phyloP scores from a whole-genome alignment of 2,888 invertebrate species.

The Drosophila anceps region DNA sequence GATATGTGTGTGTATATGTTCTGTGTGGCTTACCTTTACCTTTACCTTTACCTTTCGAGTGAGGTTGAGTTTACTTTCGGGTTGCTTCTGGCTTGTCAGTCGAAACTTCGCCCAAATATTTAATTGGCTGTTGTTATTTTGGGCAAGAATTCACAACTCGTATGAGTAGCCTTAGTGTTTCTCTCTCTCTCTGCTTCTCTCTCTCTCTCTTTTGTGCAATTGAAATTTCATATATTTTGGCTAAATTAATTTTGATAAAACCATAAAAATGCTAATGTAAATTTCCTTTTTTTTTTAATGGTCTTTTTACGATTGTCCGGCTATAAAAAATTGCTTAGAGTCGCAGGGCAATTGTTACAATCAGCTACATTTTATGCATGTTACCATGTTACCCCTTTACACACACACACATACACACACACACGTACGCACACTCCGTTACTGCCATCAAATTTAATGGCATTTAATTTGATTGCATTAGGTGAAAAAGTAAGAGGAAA shows the following conservation, averaged over 20 bases:
- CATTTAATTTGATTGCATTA: constrained; percentile 76
- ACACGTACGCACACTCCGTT: neutral
- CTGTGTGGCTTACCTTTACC: constrained; percentile 31
- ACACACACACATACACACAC: constrained; percentile 16
- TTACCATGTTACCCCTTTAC: constrained; percentile 53
- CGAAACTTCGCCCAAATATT: constrained; percentile 29
- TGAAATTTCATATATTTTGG: constrained; percentile 33
- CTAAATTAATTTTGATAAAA: constrained; percentile 60
- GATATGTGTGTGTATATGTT: constrained; percentile 13
- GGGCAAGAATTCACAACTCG: constrained; percentile 7
- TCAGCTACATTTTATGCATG: constrained; percentile 22
- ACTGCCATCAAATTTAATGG: constrained; percentile 71
- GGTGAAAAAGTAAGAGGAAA: constrained; percentile 52
- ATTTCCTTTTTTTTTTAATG: constrained; percentile 54
- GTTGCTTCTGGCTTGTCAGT: constrained; percentile 17
- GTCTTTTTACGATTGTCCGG: constrained; percentile 61
- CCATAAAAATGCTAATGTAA: constrained; percentile 70
- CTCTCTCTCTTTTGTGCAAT: constrained; percentile 13
- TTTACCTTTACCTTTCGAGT: constrained; percentile 38
- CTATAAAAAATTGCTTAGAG: constrained; percentile 50
- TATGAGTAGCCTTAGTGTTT: neutral
- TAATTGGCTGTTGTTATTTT: constrained; percentile 52
- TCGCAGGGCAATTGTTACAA: constrained; percentile 46
- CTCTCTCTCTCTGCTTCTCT: neutral
- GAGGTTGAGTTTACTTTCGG: constrained; percentile 20